A percentile compares a stretch with the other conserved stretches of the same genome.
Evolutionary conservation across 1,140 invertebrate genomes (phyloP).

Genomic region (Diprion similis): DNA sequence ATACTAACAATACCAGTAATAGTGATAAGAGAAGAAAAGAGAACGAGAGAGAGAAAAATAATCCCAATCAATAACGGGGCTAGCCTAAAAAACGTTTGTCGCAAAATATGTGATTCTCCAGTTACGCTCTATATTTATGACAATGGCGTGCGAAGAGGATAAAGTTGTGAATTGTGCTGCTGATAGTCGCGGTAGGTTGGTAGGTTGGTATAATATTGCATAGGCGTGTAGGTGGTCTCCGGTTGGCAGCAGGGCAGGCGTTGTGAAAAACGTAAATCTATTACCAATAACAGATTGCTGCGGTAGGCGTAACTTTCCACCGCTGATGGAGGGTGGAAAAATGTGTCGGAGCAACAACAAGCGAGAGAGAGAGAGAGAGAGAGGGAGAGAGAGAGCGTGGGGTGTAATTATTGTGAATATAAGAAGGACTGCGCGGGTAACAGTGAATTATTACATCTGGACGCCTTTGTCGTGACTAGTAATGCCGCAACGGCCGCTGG

Average conservation of each 20-base stretch:
- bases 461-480: conserved; percentile 39
- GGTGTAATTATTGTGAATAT: conserved; percentile 45
- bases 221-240: not conserved
- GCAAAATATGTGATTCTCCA: too few species aligned
- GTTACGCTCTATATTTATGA: too few species aligned
- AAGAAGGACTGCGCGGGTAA: conserved; percentile 24
- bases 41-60: too few species aligned
- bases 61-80: too few species aligned
- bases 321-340: not conserved
- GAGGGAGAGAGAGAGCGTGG: conserved; percentile 16
- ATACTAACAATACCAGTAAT: too few species aligned
- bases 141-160: too few species aligned
- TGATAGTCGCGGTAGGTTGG: not conserved
- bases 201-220: not conserved
- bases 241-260: conserved; percentile 1
- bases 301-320: conserved; percentile 1
- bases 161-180: not conserved
- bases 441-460: conserved; percentile 30
- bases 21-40: too few species aligned
- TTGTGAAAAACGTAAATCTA: conserved; percentile 3
- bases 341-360: not conserved
- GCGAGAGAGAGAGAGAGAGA: conserved; percentile 1
- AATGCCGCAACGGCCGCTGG: conserved; percentile 27
- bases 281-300: conserved; percentile 4
- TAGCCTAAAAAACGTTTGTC: too few species aligned